Base-by-base conservation (phyloP, 2,113 vertebrate genomes). In the Chionis minor region DNA sequence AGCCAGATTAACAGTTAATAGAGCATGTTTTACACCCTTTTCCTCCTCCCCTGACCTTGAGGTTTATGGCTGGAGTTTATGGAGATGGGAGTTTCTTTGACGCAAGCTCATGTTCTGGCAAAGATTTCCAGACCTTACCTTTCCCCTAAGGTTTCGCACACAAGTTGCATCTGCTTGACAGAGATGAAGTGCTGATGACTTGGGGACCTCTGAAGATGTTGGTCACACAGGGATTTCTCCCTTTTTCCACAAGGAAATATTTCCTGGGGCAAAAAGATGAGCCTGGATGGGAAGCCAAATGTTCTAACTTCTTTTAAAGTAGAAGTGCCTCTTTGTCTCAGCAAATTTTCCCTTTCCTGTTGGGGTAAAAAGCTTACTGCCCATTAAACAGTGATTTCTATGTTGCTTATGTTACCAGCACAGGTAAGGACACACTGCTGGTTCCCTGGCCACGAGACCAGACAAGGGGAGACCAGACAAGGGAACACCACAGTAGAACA, bases 381-480 rank as follows among this genome's bases (percentile, higher is more conserved):
- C 30, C 12, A 23, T n/a, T 71, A 40, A 65, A 13, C 16, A 49
- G 26, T 32, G 24, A 8, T 47, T 62, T 70, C 22, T 54, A 19
- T 32, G 17, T 44, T 52, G 20, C 78, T 52, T 44, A n/a, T 8
- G 9, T 52, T 61, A 52, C 35, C 35, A 52, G 32, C 63, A 32
- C 16, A 52, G 24, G 8, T 3, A 59, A 45, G 30, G 45, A 21
- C 5, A 28, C 35, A 21, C 35, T 59, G 18, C 44, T 69, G 20
- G 19, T 69, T 52, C 32, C 13, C 20, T 61, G 35, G 10, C 12
- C 54, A 52, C 30, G 24, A 78, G 35, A 44, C 20, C 54, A 52
- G 26, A n/a, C 0, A 2, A 35, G 32, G 32, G 35, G 24, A 78
- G 35, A 44, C 20, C 54, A 52, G 26, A n/a, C 0, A 2, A 35